Conservation (phyloP, 2,113 vertebrate genomes). For the Siphamia tubifer region DNA sequence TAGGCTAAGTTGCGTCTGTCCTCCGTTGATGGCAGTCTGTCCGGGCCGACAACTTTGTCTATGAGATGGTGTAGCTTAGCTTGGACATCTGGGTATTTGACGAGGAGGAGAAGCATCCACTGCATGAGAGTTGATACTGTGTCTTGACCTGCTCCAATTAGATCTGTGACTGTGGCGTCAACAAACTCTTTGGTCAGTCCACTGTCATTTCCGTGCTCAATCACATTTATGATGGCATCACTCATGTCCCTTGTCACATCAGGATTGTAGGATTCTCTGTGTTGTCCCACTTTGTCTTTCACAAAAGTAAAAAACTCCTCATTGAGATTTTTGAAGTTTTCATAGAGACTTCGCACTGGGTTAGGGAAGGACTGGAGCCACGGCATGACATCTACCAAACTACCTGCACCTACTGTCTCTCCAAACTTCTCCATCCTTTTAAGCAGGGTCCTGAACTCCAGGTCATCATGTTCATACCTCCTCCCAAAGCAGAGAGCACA, state of each 20-base stretch:
- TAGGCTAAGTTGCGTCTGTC: slow-evolving; percentile 77
- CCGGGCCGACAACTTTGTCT: slow-evolving; percentile 81
- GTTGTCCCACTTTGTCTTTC: slow-evolving; percentile 78
- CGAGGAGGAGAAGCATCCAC: slow-evolving; percentile 84
- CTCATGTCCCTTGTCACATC: slow-evolving; percentile 79
- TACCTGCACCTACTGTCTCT: slow-evolving; percentile 86
- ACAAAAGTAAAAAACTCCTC: slow-evolving; percentile 83
- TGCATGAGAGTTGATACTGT: slow-evolving; percentile 81
- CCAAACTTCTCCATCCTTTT: slow-evolving; percentile 81
- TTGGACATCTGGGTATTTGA: slow-evolving; percentile 81
- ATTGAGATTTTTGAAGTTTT: slow-evolving; percentile 84
- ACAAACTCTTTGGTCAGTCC: slow-evolving; percentile 78
- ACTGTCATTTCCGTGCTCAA: slow-evolving; percentile 70
- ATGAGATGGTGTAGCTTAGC: slow-evolving; percentile 80
- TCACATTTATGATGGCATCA: slow-evolving; percentile 80
- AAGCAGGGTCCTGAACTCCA: slow-evolving; percentile 83
- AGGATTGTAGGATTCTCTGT: slow-evolving; percentile 78
- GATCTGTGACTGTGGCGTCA: slow-evolving; percentile 82
- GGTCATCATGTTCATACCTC: slow-evolving; percentile 81
- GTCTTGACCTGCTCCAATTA: slow-evolving; percentile 88
- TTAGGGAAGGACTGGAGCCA: slow-evolving; percentile 89
- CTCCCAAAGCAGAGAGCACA: slow-evolving; percentile 88
- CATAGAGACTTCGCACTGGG: slow-evolving; percentile 83
- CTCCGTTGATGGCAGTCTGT: slow-evolving; percentile 76
- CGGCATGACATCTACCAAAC: slow-evolving; percentile 87